Evolutionary conservation across 1,140 invertebrate species (phyloP), one percentile per base, ranked within the genome.

Genomic region (Diorhabda carinulata): DNA sequence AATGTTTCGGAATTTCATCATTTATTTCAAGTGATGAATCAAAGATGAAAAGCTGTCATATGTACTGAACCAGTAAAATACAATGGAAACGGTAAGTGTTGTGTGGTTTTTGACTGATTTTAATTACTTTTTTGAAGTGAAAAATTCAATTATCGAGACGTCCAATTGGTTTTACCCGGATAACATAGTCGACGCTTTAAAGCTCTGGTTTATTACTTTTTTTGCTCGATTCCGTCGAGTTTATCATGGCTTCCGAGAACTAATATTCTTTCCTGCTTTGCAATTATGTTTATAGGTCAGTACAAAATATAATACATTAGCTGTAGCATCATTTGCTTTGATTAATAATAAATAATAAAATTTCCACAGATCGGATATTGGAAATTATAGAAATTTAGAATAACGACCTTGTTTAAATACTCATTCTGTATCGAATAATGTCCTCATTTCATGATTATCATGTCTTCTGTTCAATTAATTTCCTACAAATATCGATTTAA

Each of bases 81-180:
- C 47, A 52, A 52, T 52, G 47, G 47, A 4, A 52, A 52, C n/a
- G 6, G 47, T n/a, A 52, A 52, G 47, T 52, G 47, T 52, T 8
- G 6, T 52, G 47, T 52, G 47, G 47, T 52, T 52, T 52, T 52
- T 52, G 47, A 52, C n/a, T 52, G 47, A 52, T 52, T 52, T 52
- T 52, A 52, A 52, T 52, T 52, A 52, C 47, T 52, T 52, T 52
- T 52, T 52, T 52, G 47, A 52, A 52, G 47, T 52, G 47, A 52
- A 52, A 52, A 52, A 52, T 52, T 52, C 47, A 52, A 52, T 52
- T 52, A 52, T n/a, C 47, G 6, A n/a, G n/a, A 52, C 47, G 47
- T 52, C 47, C 47, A 52, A n/a, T n/a, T 6, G 47, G 6, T n/a
- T 6, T 52, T n/a, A 25, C 25, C 25, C 25, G 25, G 25, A 25